Conservation (phyloP, 2,797 vertebrate genomes). For the Cichlasoma orientale region DNA sequence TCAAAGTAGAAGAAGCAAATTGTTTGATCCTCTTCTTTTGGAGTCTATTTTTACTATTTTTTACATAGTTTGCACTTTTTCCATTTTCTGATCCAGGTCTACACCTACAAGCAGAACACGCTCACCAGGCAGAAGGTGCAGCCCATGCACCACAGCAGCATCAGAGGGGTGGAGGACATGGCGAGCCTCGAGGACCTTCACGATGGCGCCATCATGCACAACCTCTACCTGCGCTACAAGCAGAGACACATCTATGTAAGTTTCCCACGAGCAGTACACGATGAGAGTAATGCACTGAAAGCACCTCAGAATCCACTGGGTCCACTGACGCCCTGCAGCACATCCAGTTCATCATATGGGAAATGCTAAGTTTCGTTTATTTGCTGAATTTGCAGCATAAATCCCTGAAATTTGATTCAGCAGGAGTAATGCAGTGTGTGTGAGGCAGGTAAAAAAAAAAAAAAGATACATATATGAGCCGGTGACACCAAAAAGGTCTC, state of each 20-base stretch:
- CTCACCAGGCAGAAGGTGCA: conserved; percentile 92
- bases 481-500: neutral
- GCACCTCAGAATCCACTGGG: too few relatives aligned
- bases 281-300: neutral
- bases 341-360: too few relatives aligned
- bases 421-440: neutral
- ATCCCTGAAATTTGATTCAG: neutral
- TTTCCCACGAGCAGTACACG: conserved; percentile 24
- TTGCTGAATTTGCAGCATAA: neutral
- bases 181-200: conserved; percentile 91
- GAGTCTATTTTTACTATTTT: neutral
- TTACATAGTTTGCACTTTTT: neutral
- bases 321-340: neutral
- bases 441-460: neutral
- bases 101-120: conserved; percentile 94
- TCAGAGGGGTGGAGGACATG: conserved; percentile 93
- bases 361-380: neutral
- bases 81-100: conserved; percentile 81
- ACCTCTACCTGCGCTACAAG: conserved; percentile 90
- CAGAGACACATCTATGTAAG: conserved; percentile 93
- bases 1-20: too few relatives aligned
- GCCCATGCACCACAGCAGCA: conserved; percentile 86
- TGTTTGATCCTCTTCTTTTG: neutral
- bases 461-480: too few relatives aligned
- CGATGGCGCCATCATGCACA: conserved; percentile 95